Conservation (phyloP, 1,140 invertebrate species). For the Cyrtorhinus lividipennis region DNA sequence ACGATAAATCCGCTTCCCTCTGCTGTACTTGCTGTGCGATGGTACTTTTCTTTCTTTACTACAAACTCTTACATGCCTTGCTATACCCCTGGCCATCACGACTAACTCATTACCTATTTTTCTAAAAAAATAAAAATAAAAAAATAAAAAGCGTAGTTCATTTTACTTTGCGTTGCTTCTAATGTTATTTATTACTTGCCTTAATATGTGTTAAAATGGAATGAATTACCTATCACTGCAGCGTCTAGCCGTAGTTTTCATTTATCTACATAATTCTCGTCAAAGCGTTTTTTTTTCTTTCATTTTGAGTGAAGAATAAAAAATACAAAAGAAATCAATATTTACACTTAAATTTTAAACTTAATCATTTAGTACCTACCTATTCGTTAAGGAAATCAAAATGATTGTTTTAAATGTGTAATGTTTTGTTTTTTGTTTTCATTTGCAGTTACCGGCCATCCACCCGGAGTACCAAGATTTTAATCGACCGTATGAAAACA, state of each 20-base stretch:
- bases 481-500: conserved; percentile 44
- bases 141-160: conserved; percentile 15
- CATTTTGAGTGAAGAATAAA: background rate
- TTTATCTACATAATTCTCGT: background rate
- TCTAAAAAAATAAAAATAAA: too few relatives aligned
- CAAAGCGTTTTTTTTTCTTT: background rate
- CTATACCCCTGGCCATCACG: conserved; percentile 8
- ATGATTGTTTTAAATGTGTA: background rate
- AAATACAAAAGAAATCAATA: too few relatives aligned
- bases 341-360: too few relatives aligned
- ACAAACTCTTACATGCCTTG: background rate
- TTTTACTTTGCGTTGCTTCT: conserved; percentile 22
- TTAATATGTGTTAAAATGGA: conserved; percentile 13
- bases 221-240: conserved; percentile 12
- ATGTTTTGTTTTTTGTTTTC: background rate
- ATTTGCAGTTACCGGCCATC: conserved; percentile 97
- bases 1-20: conserved; percentile 7
- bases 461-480: conserved; percentile 99
- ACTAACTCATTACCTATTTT: conserved; percentile 19
- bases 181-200: conserved; percentile 14
- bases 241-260: conserved; percentile 12
- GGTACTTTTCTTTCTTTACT: conserved; percentile 10
- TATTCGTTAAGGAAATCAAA: too few relatives aligned
- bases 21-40: conserved; percentile 9
- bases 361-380: too few relatives aligned